Base-by-base conservation (phyloP, 2,888 invertebrate genomes). In the Drosophila mulleri region DNA sequence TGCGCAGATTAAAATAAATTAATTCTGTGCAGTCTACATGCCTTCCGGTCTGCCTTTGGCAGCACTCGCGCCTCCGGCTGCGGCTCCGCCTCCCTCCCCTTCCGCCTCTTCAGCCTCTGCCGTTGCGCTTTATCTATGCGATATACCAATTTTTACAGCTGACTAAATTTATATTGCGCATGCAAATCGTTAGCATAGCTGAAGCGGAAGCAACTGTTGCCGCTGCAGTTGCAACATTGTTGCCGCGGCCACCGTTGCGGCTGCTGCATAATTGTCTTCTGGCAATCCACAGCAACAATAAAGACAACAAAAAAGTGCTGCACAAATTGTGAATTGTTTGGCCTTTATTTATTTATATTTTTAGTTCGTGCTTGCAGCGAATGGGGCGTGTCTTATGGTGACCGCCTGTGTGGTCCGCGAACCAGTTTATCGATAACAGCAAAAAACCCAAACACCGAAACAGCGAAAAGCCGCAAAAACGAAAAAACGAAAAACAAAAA, bases 81-180 rank as follows among this genome's bases (percentile, higher is more conserved):
- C n/a, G n/a, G n/a, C n/a, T n/a, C n/a, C 32, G 9, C 32, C 11
- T 0, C 32, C 11, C 32, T 1, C 2, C 14, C 29, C 29, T 0
- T n/a, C n/a, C n/a, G n/a, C n/a, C n/a, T n/a, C n/a, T n/a, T n/a
- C n/a, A n/a, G n/a, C n/a, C n/a, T n/a, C n/a, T n/a, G n/a, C n/a
- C n/a, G n/a, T 26, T 39, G 42, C 29, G 42, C 37, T 20, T 60
- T 35, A 32, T 29, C 48, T 50, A 50, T 32, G 48, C 6, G 61
- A 37, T 65, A 74, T 74, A 62, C 63, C 66, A 80, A 72, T 29
- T 84, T 84, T 76, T 72, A 80, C 82, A 78, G 76, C 68, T 78
- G 84, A 77, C 82, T 84, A 82, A 77, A 79, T 88, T 82, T 78
- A 68, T 75, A 86, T 75, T 81, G 75, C 59, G 77, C 83, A 81